phyloP scores from a whole-genome alignment of 53 echinoderm and acorn worm species.

The Antedon mediterranea region DNA sequence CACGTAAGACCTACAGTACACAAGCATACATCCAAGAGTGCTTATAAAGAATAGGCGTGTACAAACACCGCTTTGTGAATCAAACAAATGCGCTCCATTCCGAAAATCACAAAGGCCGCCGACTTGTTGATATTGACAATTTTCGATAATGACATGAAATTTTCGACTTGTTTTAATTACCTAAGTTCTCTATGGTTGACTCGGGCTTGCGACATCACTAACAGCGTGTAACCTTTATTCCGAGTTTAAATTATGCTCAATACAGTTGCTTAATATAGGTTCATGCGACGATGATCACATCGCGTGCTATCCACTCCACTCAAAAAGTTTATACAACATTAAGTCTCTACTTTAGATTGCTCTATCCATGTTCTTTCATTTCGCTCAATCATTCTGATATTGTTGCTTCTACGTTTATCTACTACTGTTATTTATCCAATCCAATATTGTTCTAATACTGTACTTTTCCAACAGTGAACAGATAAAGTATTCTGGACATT shows the following conservation, averaged over 20 bases:
- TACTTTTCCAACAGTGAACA: background rate
- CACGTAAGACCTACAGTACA: background rate
- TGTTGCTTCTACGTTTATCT: background rate
- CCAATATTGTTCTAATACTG: too few species aligned
- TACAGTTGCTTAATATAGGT: background rate
- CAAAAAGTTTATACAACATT: too few species aligned
- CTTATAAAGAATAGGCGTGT: background rate
- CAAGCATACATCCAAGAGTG: background rate
- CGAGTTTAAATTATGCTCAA: background rate
- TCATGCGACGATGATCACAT: background rate
- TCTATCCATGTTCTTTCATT: too few species aligned
- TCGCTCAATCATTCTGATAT: too few species aligned
- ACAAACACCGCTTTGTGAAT: background rate
- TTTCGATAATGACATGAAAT: background rate
- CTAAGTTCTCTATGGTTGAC: background rate
- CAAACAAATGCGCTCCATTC: background rate
- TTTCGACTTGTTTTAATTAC: background rate
- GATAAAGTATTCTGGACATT: background rate
- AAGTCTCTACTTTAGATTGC: too few species aligned
- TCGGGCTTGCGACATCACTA: background rate
- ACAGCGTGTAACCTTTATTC: background rate
- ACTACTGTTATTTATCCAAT: background rate
- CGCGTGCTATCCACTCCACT: too few species aligned
- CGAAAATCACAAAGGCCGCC: background rate
- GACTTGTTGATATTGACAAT: background rate